Evolutionary conservation across 1,140 invertebrate species (phyloP), one percentile per base, ranked within the genome.

Genomic region (Lamellibrachia luymesi): DNA sequence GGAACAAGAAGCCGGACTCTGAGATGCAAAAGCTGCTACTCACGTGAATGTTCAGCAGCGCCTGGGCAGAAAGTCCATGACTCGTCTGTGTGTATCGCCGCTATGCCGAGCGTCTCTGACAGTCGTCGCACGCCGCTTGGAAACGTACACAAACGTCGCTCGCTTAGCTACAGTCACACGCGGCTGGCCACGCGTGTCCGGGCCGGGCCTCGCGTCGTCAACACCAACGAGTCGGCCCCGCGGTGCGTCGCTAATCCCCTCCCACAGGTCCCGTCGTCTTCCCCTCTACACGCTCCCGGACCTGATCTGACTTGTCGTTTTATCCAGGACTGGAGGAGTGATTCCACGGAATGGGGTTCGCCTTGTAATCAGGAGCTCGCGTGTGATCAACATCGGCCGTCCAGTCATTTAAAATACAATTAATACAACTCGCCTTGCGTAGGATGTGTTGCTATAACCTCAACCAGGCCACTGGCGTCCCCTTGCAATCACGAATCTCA

Each of bases 91-190:
- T 80, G 64, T 80, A 22, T 10, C 64, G 64, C 17, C 64, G 64
- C 64, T 80, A 80, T 80, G 64, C 17, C 64, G 64, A 22, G 64
- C 38, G 38, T 10, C 8, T 80, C 6, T 10, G 64, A 22, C 64
- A 22, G 64, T 80, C 64, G 64, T 80, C 64, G 64, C 64, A 2
- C 64, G 64, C 64, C 64, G 64, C 64, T 80, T 80, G 64, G 64
- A 80, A 80, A 80, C 64, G 64, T 80, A 80, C 64, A 80, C 64
- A 80, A 80, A 80, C 64, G 52, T 22, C 13, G 5, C 13, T 80
- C 64, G 64, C 64, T 80, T 80, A 80, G 64, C 64, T 80, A 80
- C 64, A 80, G 64, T 80, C 64, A 80, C 64, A 80, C 64, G 64
- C 64, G 13, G 64, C 64, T 17, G 64, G 64, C 64, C 25, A 80